Conservation (phyloP, 2,888 invertebrate species). For the Polymixis lichenea region DNA sequence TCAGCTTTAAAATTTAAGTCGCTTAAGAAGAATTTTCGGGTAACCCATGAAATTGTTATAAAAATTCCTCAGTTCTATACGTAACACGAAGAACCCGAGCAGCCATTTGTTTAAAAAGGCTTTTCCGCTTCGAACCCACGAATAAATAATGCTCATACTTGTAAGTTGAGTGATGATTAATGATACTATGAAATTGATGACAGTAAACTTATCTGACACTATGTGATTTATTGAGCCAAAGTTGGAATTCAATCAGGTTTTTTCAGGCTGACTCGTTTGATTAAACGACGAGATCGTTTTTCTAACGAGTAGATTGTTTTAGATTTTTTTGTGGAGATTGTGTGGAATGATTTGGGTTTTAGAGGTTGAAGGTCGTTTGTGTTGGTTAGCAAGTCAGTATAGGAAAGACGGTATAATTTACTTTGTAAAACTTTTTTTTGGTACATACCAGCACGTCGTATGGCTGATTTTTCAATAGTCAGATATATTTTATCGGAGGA, state of each 20-base stretch:
- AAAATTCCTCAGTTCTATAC: conserved; percentile 70
- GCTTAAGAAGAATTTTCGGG: conserved; percentile 61
- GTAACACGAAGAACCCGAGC: conserved; percentile 69
- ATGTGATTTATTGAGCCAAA: conserved; percentile 67
- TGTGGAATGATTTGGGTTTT: conserved; percentile 25
- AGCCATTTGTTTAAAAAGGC: conserved; percentile 71
- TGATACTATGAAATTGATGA: conserved; percentile 66
- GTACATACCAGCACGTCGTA: too few species aligned
- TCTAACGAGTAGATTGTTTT: conserved; percentile 51
- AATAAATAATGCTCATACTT: conserved; percentile 60
- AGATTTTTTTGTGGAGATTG: conserved; percentile 31
- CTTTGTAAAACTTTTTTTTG: not conserved
- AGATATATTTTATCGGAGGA: too few species aligned
- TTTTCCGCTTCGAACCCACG: conserved; percentile 64
- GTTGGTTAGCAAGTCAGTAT: not conserved
- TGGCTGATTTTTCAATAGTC: too few species aligned
- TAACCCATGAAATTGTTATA: conserved; percentile 68
- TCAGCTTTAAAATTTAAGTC: conserved; percentile 54
- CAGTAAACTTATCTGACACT: conserved; percentile 69
- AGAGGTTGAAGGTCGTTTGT: not conserved
- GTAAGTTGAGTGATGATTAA: conserved; percentile 66
- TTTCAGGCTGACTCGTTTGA: conserved; percentile 44
- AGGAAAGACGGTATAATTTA: not conserved
- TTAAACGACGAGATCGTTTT: conserved; percentile 49
- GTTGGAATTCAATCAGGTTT: conserved; percentile 64